A percentile compares a stretch with the other conserved stretches of the same genome.
These are phyloP conservation scores for Metallyticus violacea DNA, from an alignment of 2,888 invertebrate genomes.

Conservation along the genomic window DNA sequence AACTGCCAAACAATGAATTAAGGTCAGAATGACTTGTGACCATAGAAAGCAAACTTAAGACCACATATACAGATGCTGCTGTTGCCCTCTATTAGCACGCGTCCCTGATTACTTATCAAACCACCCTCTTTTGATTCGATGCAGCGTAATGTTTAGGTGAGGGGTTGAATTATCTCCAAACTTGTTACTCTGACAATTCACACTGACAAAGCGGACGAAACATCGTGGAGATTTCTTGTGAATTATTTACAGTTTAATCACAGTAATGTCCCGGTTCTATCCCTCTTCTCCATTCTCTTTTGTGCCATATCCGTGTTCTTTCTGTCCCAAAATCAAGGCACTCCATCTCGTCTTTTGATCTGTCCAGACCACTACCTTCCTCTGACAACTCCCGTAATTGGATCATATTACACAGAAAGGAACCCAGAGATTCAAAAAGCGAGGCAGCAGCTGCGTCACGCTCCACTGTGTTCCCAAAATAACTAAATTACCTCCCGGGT, in stretches of 20 bases:
- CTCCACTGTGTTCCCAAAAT: neutral
- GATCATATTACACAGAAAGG: neutral
- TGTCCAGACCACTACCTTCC: neutral
- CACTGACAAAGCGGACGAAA: neutral
- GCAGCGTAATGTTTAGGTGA: too few relatives aligned
- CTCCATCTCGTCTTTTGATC: neutral
- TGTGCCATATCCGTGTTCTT: neutral
- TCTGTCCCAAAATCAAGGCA: neutral
- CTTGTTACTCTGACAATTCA: too few relatives aligned
- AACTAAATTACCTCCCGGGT: neutral
- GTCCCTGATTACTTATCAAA: too few relatives aligned
- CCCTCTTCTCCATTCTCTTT: too few relatives aligned
- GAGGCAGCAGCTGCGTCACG: neutral
- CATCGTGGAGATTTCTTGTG: neutral
- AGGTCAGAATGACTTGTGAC: too few relatives aligned
- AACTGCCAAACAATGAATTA: too few relatives aligned
- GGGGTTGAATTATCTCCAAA: too few relatives aligned
- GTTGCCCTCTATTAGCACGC: too few relatives aligned
- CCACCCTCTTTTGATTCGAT: too few relatives aligned
- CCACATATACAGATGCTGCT: too few relatives aligned
- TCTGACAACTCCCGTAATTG: neutral
- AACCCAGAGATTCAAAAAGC: neutral
- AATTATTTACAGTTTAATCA: neutral
- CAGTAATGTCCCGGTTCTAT: neutral
- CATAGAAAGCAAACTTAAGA: too few relatives aligned